A percentile compares a stretch with the other conserved stretches of the same genome.
Evolutionary conservation across 1,140 invertebrate genomes (phyloP).

Genomic region (Drosophila murphyi): DNA sequence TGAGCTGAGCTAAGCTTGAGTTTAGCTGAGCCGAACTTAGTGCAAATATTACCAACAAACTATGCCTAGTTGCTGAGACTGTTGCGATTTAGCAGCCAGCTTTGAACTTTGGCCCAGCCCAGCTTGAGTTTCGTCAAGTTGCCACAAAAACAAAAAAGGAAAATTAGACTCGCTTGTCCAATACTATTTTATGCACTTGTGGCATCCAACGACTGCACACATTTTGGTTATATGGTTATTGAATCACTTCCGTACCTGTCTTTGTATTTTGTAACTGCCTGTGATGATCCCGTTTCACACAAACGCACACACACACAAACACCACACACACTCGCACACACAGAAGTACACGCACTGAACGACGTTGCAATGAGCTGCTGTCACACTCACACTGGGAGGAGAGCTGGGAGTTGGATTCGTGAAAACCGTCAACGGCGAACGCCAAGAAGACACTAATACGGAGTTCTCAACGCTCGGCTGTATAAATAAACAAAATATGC

Average conservation of each 20-base stretch:
- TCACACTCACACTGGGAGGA: conserved; percentile 47
- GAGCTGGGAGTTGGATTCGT: conserved; percentile 27
- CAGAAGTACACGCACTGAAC: conserved; percentile 11
- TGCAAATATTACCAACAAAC: conserved; percentile 26
- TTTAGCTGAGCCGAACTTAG: conserved; percentile 12
- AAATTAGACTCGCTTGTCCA: conserved; percentile 7
- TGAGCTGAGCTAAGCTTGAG: not conserved
- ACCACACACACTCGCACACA: not conserved
- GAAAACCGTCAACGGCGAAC: conserved; percentile 71
- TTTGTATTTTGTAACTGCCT: conserved; percentile 17
- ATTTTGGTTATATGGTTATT: not conserved
- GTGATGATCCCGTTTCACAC: conserved; percentile 29
- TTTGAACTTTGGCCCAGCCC: conserved; percentile 3
- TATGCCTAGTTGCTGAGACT: conserved; percentile 15
- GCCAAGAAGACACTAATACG: conserved; percentile 84
- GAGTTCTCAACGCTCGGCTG: conserved; percentile 77
- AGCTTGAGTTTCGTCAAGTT: conserved; percentile 1
- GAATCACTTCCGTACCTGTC: conserved; percentile 72
- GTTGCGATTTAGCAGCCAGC: conserved; percentile 21
- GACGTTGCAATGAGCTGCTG: conserved; percentile 17
- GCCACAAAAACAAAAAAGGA: not conserved
- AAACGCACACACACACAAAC: conserved; percentile 28
- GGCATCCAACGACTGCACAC: not conserved
- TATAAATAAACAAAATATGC: conserved; percentile 83
- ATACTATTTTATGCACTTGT: conserved; percentile 35